phyloP scores from a whole-genome alignment of 2,113 vertebrate genomes.

The Prietella phreatophila region DNA sequence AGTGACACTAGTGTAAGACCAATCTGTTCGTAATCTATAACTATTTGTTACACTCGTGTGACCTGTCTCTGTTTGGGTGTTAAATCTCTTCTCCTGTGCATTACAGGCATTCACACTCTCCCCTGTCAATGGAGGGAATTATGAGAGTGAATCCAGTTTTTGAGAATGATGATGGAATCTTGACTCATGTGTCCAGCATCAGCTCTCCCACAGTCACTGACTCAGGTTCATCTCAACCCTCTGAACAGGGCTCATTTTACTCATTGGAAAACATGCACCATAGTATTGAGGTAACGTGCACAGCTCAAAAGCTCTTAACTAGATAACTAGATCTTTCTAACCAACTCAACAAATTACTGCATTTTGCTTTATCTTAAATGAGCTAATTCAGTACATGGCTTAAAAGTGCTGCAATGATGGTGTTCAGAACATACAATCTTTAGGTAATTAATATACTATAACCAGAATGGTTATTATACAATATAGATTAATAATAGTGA shows the following conservation, averaged over 20 bases:
- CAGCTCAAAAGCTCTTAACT: conserved; percentile 34
- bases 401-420: not conserved
- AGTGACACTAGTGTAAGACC: conserved; percentile 77
- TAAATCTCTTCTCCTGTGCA: conserved; percentile 66
- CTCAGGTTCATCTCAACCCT: conserved; percentile 67
- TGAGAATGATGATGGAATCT: conserved; percentile 74
- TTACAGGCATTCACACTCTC: conserved; percentile 73
- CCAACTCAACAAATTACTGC: not conserved
- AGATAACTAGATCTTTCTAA: conserved; percentile 27
- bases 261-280: conserved; percentile 72
- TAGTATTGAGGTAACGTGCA: conserved; percentile 72
- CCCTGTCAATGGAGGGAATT: conserved; percentile 72
- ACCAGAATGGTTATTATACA: not conserved
- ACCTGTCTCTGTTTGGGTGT: conserved; percentile 12
- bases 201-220: conserved; percentile 69
- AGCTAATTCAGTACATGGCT: not conserved
- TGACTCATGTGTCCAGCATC: conserved; percentile 70
- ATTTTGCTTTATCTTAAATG: not conserved
- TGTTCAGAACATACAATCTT: not conserved
- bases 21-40: conserved; percentile 28
- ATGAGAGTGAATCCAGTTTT: conserved; percentile 79
- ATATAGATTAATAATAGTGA: too few species aligned
- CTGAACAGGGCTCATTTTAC: conserved; percentile 66
- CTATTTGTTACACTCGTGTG: not conserved
- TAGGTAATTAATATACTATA: not conserved